These are phyloP conservation scores for Habropoda laboriosa DNA, from an alignment of 1,140 invertebrate genomes.

Conservation along the genomic window DNA sequence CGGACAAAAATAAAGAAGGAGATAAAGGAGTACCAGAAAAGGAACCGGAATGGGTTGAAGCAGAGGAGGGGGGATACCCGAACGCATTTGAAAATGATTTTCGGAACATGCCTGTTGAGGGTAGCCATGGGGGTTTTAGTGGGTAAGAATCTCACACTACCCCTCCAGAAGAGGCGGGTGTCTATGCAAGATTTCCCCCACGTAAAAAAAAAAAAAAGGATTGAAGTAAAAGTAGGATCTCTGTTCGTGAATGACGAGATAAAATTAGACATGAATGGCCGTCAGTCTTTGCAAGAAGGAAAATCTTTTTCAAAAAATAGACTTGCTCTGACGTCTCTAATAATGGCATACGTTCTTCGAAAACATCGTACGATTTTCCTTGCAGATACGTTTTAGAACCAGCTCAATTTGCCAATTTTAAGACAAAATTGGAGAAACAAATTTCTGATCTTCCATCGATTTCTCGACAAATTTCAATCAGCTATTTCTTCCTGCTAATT, in stretches of 20 bases:
- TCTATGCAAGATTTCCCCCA: too few relatives aligned
- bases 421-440: neutral
- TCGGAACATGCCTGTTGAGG: too few relatives aligned
- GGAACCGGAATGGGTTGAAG: neutral
- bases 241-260: constrained; percentile 55
- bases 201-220: too few relatives aligned
- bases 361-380: neutral
- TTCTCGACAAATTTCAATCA: neutral
- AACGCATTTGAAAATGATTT: too few relatives aligned
- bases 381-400: neutral
- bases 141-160: too few relatives aligned
- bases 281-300: neutral
- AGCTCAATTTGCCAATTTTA: neutral
- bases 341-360: neutral
- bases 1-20: constrained; percentile 34
- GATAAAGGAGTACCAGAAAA: neutral
- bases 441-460: neutral
- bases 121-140: too few relatives aligned
- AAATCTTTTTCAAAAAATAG: neutral
- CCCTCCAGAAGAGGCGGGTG: too few relatives aligned
- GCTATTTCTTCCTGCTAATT: neutral
- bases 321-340: neutral
- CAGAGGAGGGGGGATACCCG: neutral
- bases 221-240: too few relatives aligned
- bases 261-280: constrained; percentile 32